Evolutionary conservation across 2,888 invertebrate genomes (phyloP).

Genomic region (Melolontha melolontha): DNA sequence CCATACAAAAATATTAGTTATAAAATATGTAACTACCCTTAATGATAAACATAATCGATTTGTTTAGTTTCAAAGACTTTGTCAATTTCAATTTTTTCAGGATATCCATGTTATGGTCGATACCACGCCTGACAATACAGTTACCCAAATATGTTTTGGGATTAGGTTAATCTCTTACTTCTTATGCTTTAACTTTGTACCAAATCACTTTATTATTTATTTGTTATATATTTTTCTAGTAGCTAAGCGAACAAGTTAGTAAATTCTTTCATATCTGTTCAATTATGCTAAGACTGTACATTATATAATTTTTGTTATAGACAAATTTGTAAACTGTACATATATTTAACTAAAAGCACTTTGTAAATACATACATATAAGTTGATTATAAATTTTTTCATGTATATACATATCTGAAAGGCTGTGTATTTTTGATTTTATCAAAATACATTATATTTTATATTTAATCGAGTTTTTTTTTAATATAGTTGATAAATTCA

Average conservation of each 20-base stretch:
- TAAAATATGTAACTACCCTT: too few relatives aligned
- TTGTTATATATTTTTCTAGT: too few relatives aligned
- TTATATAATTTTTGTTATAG: not conserved
- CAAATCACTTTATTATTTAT: too few relatives aligned
- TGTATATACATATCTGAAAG: slow-evolving; percentile 10
- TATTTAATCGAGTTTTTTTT: too few relatives aligned
- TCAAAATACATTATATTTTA: too few relatives aligned
- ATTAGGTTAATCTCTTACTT: slow-evolving; percentile 70
- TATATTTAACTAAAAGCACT: slow-evolving; percentile 3
- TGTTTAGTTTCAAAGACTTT: not conserved
- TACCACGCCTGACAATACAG: slow-evolving; percentile 84
- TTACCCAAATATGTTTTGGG: slow-evolving; percentile 90
- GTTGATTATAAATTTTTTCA: not conserved
- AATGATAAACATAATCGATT: too few relatives aligned
- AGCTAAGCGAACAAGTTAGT: too few relatives aligned
- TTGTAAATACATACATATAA: slow-evolving; percentile 20
- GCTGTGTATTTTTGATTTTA: slow-evolving; percentile 5
- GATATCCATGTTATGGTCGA: slow-evolving; percentile 87
- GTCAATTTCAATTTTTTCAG: slow-evolving; percentile 64
- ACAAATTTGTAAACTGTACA: not conserved
- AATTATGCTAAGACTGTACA: too few relatives aligned
- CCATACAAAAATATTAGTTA: too few relatives aligned
- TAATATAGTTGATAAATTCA: too few relatives aligned
- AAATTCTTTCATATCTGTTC: too few relatives aligned
- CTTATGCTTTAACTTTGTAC: too few relatives aligned